phyloP scores from a whole-genome alignment of 2,797 vertebrate species.

The Rhodeus uyekii region DNA sequence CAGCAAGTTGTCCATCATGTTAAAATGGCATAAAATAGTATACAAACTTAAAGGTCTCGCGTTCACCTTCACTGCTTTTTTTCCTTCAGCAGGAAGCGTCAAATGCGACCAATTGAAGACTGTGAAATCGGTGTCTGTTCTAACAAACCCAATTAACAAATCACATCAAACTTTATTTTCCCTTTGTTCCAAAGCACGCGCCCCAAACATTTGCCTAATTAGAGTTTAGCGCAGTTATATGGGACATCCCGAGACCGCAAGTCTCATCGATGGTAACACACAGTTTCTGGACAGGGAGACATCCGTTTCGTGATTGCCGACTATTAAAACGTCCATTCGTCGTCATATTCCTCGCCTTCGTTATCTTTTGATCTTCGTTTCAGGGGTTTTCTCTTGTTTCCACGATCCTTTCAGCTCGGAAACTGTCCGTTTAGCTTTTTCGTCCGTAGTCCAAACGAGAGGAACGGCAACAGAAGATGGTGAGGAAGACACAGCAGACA shows the following conservation, averaged over 20 bases:
- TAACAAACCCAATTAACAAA: background rate
- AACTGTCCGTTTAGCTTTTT: conserved; percentile 32
- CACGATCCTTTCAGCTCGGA: background rate
- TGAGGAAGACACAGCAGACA: conserved; percentile 19
- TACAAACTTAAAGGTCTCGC: background rate
- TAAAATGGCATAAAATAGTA: background rate
- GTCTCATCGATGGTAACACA: conserved; percentile 1
- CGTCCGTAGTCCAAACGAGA: conserved; percentile 6
- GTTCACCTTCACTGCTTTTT: background rate
- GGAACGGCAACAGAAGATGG: background rate
- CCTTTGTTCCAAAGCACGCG: conserved; percentile 28
- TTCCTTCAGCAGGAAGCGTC: background rate
- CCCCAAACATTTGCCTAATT: background rate
- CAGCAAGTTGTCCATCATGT: background rate
- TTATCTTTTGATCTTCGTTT: conserved; percentile 24
- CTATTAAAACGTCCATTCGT: conserved; percentile 19
- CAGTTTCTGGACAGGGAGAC: background rate
- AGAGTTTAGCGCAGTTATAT: conserved; percentile 14
- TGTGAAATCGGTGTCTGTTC: background rate
- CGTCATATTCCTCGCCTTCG: conserved; percentile 30
- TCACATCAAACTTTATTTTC: conserved; percentile 30
- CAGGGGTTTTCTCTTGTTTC: conserved; percentile 1
- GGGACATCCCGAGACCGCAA: conserved; percentile 42
- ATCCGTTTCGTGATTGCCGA: conserved; percentile 30
- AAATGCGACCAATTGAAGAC: background rate